phyloP scores from a whole-genome alignment of 1,140 invertebrate species.

The Neodiprion fabricii region DNA sequence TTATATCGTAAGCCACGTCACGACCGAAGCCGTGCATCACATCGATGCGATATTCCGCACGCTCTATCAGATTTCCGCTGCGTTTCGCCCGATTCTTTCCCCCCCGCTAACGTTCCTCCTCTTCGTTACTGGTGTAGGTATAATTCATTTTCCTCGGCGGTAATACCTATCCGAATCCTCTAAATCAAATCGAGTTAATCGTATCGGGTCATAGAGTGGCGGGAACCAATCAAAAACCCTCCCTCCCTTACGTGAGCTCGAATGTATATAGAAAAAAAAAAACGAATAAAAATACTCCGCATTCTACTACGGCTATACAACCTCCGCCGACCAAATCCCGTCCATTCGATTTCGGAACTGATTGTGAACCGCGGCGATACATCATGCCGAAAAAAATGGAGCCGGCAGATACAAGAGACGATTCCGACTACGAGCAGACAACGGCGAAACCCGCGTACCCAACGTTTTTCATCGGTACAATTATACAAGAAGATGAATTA shows the following conservation, averaged over 20 bases:
- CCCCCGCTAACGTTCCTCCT: too few species aligned
- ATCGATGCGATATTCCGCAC: too few species aligned
- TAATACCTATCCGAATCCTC: neutral
- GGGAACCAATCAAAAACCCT: too few species aligned
- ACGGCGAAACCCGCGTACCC: neutral
- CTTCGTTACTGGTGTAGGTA: too few species aligned
- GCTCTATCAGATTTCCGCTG: too few species aligned
- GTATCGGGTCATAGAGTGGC: neutral
- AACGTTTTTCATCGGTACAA: too few species aligned
- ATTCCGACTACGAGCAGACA: neutral
- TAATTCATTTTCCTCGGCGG: neutral
- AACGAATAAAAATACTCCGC: neutral
- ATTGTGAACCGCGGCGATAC: neutral
- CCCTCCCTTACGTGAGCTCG: too few species aligned
- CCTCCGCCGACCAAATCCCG: neutral
- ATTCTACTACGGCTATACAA: neutral
- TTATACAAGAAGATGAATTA: too few species aligned
- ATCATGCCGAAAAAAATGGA: neutral
- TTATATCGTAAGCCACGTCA: too few species aligned
- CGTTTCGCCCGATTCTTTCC: too few species aligned
- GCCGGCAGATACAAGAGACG: neutral
- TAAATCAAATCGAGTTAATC: neutral
- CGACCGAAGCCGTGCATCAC: too few species aligned
- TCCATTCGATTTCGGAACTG: constrained; percentile 2
- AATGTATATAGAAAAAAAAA: neutral